Conservation (phyloP, 2,797 vertebrate species). For the Danionella dracula region DNA sequence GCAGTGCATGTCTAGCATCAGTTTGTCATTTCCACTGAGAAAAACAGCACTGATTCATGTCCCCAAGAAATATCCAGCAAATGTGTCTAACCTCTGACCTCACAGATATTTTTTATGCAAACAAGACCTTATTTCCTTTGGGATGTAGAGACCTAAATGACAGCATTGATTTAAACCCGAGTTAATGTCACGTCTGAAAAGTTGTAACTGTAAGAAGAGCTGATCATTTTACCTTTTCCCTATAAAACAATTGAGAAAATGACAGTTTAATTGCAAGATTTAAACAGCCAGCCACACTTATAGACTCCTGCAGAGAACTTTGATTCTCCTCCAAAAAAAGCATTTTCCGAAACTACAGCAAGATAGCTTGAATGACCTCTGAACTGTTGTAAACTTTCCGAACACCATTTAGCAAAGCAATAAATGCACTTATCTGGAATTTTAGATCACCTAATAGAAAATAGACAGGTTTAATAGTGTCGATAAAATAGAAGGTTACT, state of each 20-base stretch:
- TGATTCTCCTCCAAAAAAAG: slow-evolving; percentile 14
- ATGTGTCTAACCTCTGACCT: background rate
- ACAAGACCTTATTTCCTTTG: slow-evolving; percentile 6
- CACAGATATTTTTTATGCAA: background rate
- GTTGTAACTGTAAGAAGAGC: slow-evolving; percentile 15
- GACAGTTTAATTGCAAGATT: slow-evolving; percentile 38
- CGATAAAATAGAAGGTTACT: slow-evolving; percentile 54
- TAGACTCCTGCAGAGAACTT: slow-evolving; percentile 30
- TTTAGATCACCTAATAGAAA: slow-evolving; percentile 45
- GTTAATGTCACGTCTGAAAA: slow-evolving; percentile 10
- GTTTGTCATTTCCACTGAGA: background rate
- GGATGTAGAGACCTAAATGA: background rate
- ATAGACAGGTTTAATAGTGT: slow-evolving; percentile 53
- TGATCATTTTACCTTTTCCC: slow-evolving; percentile 24
- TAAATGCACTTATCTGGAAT: slow-evolving; percentile 8
- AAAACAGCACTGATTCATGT: too few species aligned
- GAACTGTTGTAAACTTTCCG: background rate
- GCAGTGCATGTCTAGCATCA: slow-evolving; percentile 17
- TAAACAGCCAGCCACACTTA: slow-evolving; percentile 33
- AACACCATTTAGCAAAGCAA: background rate
- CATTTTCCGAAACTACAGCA: background rate
- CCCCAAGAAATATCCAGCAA: too few species aligned
- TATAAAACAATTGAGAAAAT: slow-evolving; percentile 30
- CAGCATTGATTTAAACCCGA: slow-evolving; percentile 7
- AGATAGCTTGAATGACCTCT: background rate